A percentile compares a stretch with the other conserved stretches of the same genome.
Evolutionary conservation across 64 coral and sea anemone genomes (phyloP).

Genomic region (Montipora capricornis): DNA sequence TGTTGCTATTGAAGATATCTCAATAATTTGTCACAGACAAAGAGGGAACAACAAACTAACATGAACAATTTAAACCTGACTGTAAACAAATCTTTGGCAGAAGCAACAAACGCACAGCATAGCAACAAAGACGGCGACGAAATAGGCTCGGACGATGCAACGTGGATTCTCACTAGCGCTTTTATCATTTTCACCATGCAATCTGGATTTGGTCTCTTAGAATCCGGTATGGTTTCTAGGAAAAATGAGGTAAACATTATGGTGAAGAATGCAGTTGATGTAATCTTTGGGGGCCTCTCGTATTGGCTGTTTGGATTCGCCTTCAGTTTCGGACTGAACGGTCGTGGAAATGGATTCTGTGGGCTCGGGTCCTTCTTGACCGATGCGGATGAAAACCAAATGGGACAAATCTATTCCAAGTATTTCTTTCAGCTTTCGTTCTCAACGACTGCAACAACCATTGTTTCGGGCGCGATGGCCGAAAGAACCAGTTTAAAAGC

Average conservation of each 20-base stretch:
- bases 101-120: too few species aligned
- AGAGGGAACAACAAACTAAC: not conserved
- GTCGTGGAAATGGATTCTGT: constrained; percentile 5
- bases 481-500: constrained; percentile 56
- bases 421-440: constrained; percentile 72
- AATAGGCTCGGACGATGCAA: constrained; percentile 62
- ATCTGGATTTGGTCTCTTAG: constrained; percentile 62
- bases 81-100: not conserved
- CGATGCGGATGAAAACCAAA: constrained; percentile 51
- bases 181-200: constrained; percentile 78
- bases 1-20: not conserved
- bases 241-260: constrained; percentile 69
- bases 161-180: constrained; percentile 68
- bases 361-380: constrained; percentile 40
- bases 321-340: constrained; percentile 13
- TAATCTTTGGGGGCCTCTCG: constrained; percentile 51
- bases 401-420: constrained; percentile 56
- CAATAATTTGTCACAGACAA: not conserved
- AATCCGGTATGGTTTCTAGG: constrained; percentile 60
- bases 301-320: constrained; percentile 73
- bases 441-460: constrained; percentile 64
- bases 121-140: not conserved
- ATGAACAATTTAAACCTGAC: not conserved
- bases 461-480: constrained; percentile 73
- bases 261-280: constrained; percentile 63